Percentiles rank a stretch among this genome's conserved stretches.
Evolutionary conservation across 2,888 invertebrate genomes (phyloP).

Genomic region (Pachycephus smyrnensis): DNA sequence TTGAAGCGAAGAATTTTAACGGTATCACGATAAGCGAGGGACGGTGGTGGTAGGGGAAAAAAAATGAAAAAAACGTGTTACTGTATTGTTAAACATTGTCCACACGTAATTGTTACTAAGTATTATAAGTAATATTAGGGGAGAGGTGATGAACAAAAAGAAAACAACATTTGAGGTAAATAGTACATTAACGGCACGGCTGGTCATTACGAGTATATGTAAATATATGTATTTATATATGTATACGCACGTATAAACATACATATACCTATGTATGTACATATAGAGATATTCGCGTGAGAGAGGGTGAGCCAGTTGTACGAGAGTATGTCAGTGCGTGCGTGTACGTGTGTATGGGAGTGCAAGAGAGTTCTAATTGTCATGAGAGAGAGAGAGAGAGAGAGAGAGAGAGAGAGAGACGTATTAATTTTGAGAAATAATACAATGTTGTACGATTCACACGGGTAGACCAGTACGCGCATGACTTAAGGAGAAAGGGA

Average conservation of each 20-base stretch:
- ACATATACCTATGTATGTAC: background rate
- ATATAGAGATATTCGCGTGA: constrained; percentile 9
- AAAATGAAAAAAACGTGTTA: constrained; percentile 26
- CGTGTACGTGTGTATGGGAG: background rate
- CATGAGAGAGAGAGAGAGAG: constrained; percentile 5
- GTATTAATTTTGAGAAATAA: background rate
- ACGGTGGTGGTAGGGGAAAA: constrained; percentile 18
- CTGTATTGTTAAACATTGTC: constrained; percentile 55
- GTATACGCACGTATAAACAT: background rate
- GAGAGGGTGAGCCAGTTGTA: constrained; percentile 8
- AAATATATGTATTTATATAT: constrained; percentile 1
- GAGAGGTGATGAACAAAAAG: constrained; percentile 10
- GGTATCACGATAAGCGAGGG: background rate
- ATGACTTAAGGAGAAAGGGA: background rate
- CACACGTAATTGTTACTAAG: constrained; percentile 53
- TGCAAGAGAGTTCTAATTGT: background rate
- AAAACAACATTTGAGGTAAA: constrained; percentile 1
- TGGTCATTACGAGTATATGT: constrained; percentile 2
- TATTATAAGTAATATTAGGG: constrained; percentile 23
- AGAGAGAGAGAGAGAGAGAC: background rate
- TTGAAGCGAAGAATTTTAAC: constrained; percentile 1
- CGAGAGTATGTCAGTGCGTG: background rate
- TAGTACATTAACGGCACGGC: background rate
- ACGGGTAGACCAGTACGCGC: background rate
- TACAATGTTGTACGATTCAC: background rate